A percentile compares a stretch with the other conserved stretches of the same genome.
phyloP scores from a whole-genome alignment of 2,113 vertebrate species.

The Kryptolebias marmoratus region DNA sequence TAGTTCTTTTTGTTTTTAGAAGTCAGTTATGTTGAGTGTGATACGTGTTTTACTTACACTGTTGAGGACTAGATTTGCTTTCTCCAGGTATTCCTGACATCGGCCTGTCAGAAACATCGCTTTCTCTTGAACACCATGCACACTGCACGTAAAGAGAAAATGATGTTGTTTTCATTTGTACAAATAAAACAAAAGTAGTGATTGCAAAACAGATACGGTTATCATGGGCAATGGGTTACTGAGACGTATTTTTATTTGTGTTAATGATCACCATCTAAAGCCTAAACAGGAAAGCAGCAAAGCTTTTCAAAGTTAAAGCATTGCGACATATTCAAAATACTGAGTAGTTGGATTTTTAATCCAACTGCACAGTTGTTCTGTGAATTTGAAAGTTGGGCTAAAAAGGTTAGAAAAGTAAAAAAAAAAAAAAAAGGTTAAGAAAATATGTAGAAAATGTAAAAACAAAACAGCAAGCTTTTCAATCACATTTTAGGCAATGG shows the following conservation, averaged over 20 bases:
- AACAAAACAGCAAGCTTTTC: neutral
- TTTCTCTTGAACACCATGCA: constrained; percentile 45
- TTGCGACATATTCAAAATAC: neutral
- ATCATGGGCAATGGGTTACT: constrained; percentile 7
- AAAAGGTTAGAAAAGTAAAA: too few species aligned
- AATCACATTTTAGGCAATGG: constrained; percentile 12
- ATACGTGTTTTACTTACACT: constrained; percentile 59
- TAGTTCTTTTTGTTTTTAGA: neutral
- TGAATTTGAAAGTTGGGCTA: too few species aligned
- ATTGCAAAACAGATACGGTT: neutral
- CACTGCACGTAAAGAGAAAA: constrained; percentile 26
- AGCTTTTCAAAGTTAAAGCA: neutral
- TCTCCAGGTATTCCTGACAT: constrained; percentile 54
- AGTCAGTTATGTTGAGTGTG: neutral
- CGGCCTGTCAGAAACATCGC: constrained; percentile 1
- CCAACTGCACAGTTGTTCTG: neutral
- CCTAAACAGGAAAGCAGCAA: neutral
- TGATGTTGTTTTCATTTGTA: neutral
- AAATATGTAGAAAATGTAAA: neutral
- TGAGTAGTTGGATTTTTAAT: neutral
- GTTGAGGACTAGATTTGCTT: constrained; percentile 46
- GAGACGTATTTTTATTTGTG: neutral
- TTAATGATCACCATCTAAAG: neutral
- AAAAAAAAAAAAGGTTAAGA: neutral
- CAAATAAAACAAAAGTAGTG: neutral